Base-by-base conservation (phyloP, 2,888 invertebrate species). In the Lagria hirta region DNA sequence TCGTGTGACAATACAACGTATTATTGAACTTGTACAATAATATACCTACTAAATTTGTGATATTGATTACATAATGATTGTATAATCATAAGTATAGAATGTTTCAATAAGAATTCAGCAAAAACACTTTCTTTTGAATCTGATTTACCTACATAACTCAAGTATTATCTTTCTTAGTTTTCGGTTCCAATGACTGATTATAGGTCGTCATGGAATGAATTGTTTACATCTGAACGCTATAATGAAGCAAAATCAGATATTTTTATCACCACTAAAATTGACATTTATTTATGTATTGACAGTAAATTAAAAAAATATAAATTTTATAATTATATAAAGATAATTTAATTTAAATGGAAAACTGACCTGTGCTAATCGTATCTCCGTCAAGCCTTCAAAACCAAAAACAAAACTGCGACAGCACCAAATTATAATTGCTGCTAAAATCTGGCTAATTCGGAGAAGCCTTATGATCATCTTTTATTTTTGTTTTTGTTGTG, bases 181-280 rank as follows among this genome's bases (percentile, higher is more conserved):
- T 28, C 41, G 57, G 43, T 60, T 57, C 52, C 52, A 49, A 26
- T 57, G 50, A 54, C 24, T 59, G 60, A 60, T 62, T 66, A 46
- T 57, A 51, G 66, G 66, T 64, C 64, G 62, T 55, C 56, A 60
- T 60, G 62, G 55, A 52, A 52, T 41, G 42, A 41, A 58, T 62
- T 61, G 60, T 62, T 60, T 48, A 35, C 40, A 55, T 55, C 55
- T 60, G 60, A 59, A 52, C 50, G 53, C 52, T 59, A 58, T 59
- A 52, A 55, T 38, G 51, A 54, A 43, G 43, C 43, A 28, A 43
- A 23, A 21, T 22, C 20, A 16, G 20, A 26, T 10, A 33, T 43
- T 36, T 33, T 40, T 47, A 21, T 8, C 3, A 24, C 22, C 28
- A 36, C 27, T 50, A 33, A 28, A 23, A 20, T 17, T 20, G 23